These are phyloP conservation scores for Amphibalanus amphitrite DNA, from an alignment of 1,140 invertebrate genomes.

Conservation along the genomic window DNA sequence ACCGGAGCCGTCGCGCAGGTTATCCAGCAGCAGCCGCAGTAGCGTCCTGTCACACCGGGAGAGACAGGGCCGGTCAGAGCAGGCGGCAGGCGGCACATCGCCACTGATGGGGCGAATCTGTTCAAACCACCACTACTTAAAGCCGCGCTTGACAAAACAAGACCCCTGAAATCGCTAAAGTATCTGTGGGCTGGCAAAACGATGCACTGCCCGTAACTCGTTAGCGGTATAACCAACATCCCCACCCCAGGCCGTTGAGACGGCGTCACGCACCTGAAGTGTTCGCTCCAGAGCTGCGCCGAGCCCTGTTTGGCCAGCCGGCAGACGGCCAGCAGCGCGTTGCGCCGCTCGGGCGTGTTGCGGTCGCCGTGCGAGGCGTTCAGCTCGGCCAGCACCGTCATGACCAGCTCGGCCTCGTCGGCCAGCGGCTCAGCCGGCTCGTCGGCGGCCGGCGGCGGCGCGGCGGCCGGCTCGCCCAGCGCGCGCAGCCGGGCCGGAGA, in stretches of 20 bases:
- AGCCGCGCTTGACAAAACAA: no score
- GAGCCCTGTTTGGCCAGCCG: slow-evolving; percentile 30
- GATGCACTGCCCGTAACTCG: no score
- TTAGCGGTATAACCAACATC: no score
- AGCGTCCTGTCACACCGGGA: slow-evolving; percentile 38
- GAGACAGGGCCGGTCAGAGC: neutral
- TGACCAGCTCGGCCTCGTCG: neutral
- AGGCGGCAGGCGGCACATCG: no score
- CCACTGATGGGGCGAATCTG: no score
- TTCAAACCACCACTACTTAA: slow-evolving; percentile 3
- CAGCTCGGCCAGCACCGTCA: slow-evolving; percentile 11
- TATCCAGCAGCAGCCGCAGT: slow-evolving; percentile 50
- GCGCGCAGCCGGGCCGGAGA: no score
- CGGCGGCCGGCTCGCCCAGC: no score
- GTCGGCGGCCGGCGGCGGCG: no score
- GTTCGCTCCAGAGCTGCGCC: slow-evolving; percentile 32
- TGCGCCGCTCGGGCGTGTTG: slow-evolving; percentile 25
- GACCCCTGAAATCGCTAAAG: no score
- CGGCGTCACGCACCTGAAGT: slow-evolving; percentile 29
- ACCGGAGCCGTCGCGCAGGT: slow-evolving; percentile 47
- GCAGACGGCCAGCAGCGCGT: slow-evolving; percentile 28
- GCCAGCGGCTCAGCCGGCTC: neutral
- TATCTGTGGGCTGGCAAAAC: no score
- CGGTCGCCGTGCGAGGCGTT: neutral
- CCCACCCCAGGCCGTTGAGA: no score